phyloP scores from a whole-genome alignment of 64 coral and sea anemone genomes.

The Acropora tenuis region DNA sequence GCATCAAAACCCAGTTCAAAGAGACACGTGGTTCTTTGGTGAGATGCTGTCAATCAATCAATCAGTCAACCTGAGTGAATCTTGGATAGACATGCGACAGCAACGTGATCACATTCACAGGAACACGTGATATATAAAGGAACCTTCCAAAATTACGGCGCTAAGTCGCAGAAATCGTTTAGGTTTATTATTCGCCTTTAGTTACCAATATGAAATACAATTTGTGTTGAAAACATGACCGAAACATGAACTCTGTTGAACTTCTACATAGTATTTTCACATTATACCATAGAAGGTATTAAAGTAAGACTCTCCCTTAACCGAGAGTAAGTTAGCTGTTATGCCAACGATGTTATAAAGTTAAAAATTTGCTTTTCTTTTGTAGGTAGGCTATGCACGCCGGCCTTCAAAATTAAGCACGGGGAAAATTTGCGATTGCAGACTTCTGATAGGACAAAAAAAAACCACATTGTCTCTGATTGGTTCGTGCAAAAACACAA shows the following conservation, averaged over 20 bases:
- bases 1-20: not conserved
- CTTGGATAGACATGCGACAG: not conserved
- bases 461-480: not conserved
- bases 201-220: not conserved
- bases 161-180: not conserved
- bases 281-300: not conserved
- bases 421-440: not conserved
- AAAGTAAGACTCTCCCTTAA: not conserved
- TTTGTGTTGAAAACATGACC: not conserved
- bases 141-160: not conserved
- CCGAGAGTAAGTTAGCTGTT: too few relatives aligned
- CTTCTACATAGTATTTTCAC: not conserved
- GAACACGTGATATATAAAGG: not conserved
- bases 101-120: not conserved
- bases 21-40: not conserved
- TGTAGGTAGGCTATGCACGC: not conserved
- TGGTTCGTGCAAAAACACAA: not conserved
- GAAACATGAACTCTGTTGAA: not conserved
- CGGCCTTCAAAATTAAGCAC: not conserved
- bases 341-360: too few relatives aligned
- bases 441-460: not conserved
- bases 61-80: not conserved
- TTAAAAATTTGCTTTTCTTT: too few relatives aligned
- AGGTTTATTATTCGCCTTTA: not conserved
- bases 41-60: slow-evolving; percentile 3